Evolutionary conservation across 2,113 vertebrate species (phyloP).

Genomic region (Naja naja): DNA sequence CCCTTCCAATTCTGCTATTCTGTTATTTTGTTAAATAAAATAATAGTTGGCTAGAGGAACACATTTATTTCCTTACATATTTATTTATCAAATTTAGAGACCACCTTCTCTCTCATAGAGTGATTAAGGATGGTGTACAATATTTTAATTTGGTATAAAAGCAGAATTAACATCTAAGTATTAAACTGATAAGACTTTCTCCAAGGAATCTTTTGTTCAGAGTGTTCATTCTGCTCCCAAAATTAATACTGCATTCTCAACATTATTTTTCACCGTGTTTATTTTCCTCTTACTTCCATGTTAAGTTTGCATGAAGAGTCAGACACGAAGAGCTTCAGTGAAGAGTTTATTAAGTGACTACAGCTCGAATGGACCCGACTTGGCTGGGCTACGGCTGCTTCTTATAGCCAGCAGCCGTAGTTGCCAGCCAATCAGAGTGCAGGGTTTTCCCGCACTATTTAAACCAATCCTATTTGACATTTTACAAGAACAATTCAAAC

Average conservation of each 20-base stretch:
- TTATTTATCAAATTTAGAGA: neutral
- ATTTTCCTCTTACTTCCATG: neutral
- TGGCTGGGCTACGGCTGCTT: too few species aligned
- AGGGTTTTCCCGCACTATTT: too few species aligned
- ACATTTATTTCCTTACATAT: neutral
- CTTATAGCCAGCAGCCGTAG: too few species aligned
- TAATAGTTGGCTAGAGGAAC: neutral
- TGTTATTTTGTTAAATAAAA: neutral
- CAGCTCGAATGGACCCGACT: too few species aligned
- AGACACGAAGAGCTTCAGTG: too few species aligned
- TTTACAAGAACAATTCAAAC: too few species aligned
- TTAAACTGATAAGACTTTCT: neutral
- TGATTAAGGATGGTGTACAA: neutral
- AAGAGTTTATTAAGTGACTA: too few species aligned
- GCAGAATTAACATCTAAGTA: neutral
- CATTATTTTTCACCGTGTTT: neutral
- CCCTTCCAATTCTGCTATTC: neutral
- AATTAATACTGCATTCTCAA: neutral
- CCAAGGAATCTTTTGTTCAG: neutral
- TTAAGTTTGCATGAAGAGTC: too few species aligned
- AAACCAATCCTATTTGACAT: too few species aligned
- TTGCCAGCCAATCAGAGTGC: too few species aligned
- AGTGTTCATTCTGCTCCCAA: neutral
- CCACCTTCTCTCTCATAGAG: neutral
- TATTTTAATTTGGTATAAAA: neutral